These are phyloP conservation scores for Caenorhabditis zanzibari DNA, from an alignment of 2,888 invertebrate genomes.

Conservation along the genomic window DNA sequence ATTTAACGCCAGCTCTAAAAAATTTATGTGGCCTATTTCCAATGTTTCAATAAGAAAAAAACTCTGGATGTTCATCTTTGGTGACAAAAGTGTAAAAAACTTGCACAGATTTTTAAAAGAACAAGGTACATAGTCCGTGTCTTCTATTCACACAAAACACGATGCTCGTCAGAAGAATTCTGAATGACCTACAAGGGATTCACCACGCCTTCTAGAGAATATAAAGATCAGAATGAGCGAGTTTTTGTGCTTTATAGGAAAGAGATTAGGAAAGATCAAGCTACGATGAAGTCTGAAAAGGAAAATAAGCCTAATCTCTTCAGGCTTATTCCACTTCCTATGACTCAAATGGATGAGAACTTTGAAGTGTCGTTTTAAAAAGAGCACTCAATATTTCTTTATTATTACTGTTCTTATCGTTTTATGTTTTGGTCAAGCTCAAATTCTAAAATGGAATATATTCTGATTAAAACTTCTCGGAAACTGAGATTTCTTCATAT, in stretches of 20 bases:
- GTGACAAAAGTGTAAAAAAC: background rate
- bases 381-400: no score
- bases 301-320: slow-evolving; percentile 3
- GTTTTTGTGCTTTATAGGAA: background rate
- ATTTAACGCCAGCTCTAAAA: no score
- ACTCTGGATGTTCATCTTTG: background rate
- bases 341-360: slow-evolving; percentile 4
- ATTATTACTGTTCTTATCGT: no score
- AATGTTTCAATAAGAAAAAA: no score
- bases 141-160: slow-evolving; percentile 24
- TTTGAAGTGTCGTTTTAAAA: no score
- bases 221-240: slow-evolving; percentile 11
- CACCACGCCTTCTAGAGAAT: slow-evolving; percentile 2
- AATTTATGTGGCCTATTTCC: no score
- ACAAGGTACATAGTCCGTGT: slow-evolving; percentile 31
- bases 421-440: no score
- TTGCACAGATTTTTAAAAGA: slow-evolving; percentile 1
- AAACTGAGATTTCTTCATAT: background rate
- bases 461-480: background rate
- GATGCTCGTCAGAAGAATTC: slow-evolving; percentile 13
- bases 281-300: background rate
- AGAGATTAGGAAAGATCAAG: slow-evolving; percentile 11
- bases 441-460: no score
- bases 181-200: slow-evolving; percentile 16
- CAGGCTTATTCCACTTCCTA: background rate